Base-by-base conservation (phyloP, 2,797 vertebrate genomes). In the Hyperoplus immaculatus region DNA sequence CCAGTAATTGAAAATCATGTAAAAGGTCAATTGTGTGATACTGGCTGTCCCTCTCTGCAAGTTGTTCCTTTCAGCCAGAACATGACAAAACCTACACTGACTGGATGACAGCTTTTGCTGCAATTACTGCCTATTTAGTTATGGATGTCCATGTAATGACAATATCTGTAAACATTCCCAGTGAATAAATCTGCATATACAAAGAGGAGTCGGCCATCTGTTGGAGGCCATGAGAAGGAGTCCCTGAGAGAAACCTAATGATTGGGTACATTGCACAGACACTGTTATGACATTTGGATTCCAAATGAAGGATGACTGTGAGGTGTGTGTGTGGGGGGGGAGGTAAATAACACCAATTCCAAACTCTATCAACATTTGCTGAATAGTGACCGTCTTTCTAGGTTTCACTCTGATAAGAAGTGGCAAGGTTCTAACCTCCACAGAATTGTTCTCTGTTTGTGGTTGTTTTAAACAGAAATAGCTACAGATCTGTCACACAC, bases 1-100 rank as follows among this genome's bases (percentile, higher is more conserved):
- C 65, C 85, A 70, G 87, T 95, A 95, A 95, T 94, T 94, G 92
- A 93, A 95, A 93, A 93, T 88, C 91, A 82, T 93, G 94, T 94
- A 95, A 92, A 93, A 94, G 94, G 94, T 94, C 94, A 93, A 82
- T 82, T 78, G 87, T 84, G 87, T 88, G 89, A 87, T 82, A 82
- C 82, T 68, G 83, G 71, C 82, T 84, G 90, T 91, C 90, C 87
- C 90, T 77, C 80, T 87, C 80, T 83, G 78, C 80, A 64, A 81
- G 85, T 84, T 87, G 87, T 87, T 88, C 80, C 90, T 85, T 91
- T 91, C 80, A 92, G 83, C 80, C 65, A 69, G 80, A 90, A 93
- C 89, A 91, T 85, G 91, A 92, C 88, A 86, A 90, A 89, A 89
- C 88, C 80, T 88, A 88, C 90, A 74, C 79, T 69, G 81, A 88